Evolutionary conservation across 2,888 invertebrate species (phyloP), one percentile per base, ranked within the genome.

Genomic region (Brachynemurus nebulosus): DNA sequence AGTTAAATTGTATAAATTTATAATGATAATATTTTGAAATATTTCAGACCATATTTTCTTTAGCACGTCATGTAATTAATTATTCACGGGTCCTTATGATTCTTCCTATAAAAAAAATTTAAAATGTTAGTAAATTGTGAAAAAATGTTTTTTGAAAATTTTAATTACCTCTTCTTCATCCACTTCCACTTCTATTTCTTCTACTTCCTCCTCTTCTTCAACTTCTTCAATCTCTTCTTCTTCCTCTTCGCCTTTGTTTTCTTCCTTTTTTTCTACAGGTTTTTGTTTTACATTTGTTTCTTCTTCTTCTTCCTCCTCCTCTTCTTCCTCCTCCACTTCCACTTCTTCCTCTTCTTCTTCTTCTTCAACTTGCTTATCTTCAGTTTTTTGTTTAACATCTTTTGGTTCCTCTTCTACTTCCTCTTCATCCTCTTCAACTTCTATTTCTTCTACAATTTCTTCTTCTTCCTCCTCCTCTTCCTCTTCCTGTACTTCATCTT

Each of bases 331-430:
- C 0, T 60, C 58, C 48, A 69, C 65, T 51, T 60, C 59, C 47
- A 54, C 50, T 53, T 60, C 40, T 62, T 69, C 49, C 64, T 67
- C 12, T 66, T 62, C 50, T 23, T 65, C 57, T 51, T 68, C 68
- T 42, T 65, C 62, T 49, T 64, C 65, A 46, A 48, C 51, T 18
- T 46, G 46, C 16, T 47, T 48, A 12, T 39, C 45, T n/a, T 48
- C 50, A 7, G 41, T 40, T 38, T 48, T 50, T 42, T 53, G 48
- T 27, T 48, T 47, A n/a, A 45, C 46, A 38, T 51, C 50, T 45
- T 49, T 68, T 48, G 64, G 67, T n/a, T 66, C 62, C 50, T 67
- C 68, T 55, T 68, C 67, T 30, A 66, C 58, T 52, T 68, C 68
- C 40, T 65, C 61, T 50, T 66, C 66, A 47, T 50, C 54, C 19